Evolutionary conservation across 2,113 vertebrate species (phyloP), one percentile per base, ranked within the genome.

Genomic region (Festucalex cinctus): DNA sequence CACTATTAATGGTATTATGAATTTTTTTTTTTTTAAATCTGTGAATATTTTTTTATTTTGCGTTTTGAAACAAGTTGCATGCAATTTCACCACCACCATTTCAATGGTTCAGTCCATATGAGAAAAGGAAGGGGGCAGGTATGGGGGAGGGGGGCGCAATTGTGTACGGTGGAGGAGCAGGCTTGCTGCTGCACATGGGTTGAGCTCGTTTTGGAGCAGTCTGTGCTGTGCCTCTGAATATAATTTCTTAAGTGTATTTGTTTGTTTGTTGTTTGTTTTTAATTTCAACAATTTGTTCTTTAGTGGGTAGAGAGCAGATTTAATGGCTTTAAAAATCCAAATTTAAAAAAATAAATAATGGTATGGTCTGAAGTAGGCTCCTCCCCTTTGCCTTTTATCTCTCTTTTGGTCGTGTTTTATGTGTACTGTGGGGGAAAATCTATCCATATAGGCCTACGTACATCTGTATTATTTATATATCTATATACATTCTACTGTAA

Each of bases 31-130:
- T 56, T 10, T 0, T 68, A 65, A 44, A 43, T 61, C 20, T 26
- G 48, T 61, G 0, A 63, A 70, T 26, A 61, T 24, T 59, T 68
- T n/a, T 8, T 37, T 9, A 9, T 63, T 63, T 65, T 44, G 46
- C 64, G 16, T 77, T n/a, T 66, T 64, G 69, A 53, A 61, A 53
- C 0, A n/a, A 46, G 1, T 3, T 24, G 36, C 68, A 53, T 24
- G 36, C 68, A 53, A 70, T 65, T 60, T 76, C 76, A 75, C 79
- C 80, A 85, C 60, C 43, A n/a, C 49, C 41, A 6, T 26, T 36
- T 69, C 9, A 88, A 76, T 86, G 83, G 84, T 86, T 76, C 65
- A 59, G 77, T 74, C 83, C 84, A 56, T 75, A 70, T 72, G 75
- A 80, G 77, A 79, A 71, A 48, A 26, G 16, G 28, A 36, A 9